These are phyloP conservation scores for Xiphophorus couchianus DNA, from an alignment of 2,113 vertebrate genomes.

Conservation along the genomic window DNA sequence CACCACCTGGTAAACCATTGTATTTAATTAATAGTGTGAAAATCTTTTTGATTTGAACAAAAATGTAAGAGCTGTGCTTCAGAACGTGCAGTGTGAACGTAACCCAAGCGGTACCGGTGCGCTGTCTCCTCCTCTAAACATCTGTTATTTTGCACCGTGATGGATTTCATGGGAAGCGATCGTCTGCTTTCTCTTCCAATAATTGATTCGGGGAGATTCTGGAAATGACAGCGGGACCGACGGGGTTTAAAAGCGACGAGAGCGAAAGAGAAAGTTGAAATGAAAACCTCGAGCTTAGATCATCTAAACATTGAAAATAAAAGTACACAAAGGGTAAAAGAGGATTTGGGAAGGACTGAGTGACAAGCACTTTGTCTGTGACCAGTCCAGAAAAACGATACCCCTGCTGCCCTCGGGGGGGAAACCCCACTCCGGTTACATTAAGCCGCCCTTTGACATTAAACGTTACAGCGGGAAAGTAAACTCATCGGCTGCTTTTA, in stretches of 20 bases:
- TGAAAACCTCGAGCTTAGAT: constrained; percentile 7
- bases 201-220: neutral
- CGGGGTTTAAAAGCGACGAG: too few relatives aligned
- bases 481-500: constrained; percentile 41
- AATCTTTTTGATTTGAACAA: too few relatives aligned
- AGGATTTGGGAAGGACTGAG: constrained; percentile 53
- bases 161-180: neutral
- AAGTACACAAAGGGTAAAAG: constrained; percentile 26
- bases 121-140: too few relatives aligned
- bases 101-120: neutral
- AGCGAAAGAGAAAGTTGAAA: constrained; percentile 29
- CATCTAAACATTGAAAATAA: constrained; percentile 20
- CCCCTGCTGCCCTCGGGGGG: constrained; percentile 48
- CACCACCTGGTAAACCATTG: too few relatives aligned
- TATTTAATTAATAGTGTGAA: too few relatives aligned
- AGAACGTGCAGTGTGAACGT: too few relatives aligned
- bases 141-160: neutral
- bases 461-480: constrained; percentile 18
- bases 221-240: neutral
- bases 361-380: constrained; percentile 66
- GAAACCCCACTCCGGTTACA: constrained; percentile 69
- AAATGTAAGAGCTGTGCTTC: too few relatives aligned
- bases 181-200: neutral
- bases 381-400: constrained; percentile 59
- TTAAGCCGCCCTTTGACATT: constrained; percentile 37